Percentiles rank a stretch among this genome's conserved stretches.
Evolutionary conservation across 1,140 invertebrate species (phyloP).

Genomic region (Solenopsis invicta): DNA sequence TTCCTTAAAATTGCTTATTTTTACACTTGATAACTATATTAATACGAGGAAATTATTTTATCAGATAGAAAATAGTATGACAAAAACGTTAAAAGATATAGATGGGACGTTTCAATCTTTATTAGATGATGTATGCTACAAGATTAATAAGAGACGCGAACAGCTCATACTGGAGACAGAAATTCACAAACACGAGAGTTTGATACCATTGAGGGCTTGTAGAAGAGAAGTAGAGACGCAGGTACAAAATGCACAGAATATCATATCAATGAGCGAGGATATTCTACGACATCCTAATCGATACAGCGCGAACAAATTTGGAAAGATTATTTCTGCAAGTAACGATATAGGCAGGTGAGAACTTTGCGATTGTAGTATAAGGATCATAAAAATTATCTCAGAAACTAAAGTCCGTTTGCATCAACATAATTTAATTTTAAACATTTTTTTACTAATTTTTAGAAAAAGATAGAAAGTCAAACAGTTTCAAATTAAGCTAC

Average conservation of each 20-base stretch:
- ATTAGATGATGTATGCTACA: slow-evolving; percentile 64
- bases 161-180: slow-evolving; percentile 73
- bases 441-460: no score
- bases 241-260: slow-evolving; percentile 66
- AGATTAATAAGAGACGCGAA: slow-evolving; percentile 76
- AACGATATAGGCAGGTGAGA: slow-evolving; percentile 53
- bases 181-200: slow-evolving; percentile 72
- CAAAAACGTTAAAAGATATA: slow-evolving; percentile 68
- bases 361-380: background rate
- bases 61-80: slow-evolving; percentile 71
- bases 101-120: slow-evolving; percentile 72
- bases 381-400: background rate
- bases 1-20: slow-evolving; percentile 29
- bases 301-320: slow-evolving; percentile 50
- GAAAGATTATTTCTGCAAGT: slow-evolving; percentile 33
- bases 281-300: slow-evolving; percentile 58
- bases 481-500: no score
- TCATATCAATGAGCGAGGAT: slow-evolving; percentile 61
- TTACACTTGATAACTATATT: background rate
- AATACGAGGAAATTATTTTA: slow-evolving; percentile 42
- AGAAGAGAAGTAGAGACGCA: slow-evolving; percentile 73
- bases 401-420: background rate
- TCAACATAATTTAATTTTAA: no score
- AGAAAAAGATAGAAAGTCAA: no score
- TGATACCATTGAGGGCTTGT: slow-evolving; percentile 74